Percentiles rank a stretch among this genome's conserved stretches.
These are phyloP conservation scores for Cotesia vestalis DNA, from an alignment of 1,140 invertebrate genomes.

Conservation along the genomic window DNA sequence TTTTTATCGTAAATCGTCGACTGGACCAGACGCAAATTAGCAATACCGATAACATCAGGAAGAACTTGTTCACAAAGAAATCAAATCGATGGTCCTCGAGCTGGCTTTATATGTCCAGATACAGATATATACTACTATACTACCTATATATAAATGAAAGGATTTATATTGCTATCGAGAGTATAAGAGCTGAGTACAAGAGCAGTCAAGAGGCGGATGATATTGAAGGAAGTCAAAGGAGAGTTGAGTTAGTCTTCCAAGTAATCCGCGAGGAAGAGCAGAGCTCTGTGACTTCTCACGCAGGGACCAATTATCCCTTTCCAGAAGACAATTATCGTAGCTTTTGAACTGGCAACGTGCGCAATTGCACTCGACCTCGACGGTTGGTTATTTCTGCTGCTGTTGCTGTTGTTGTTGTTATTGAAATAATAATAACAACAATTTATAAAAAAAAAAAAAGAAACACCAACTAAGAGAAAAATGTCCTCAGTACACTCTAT, in stretches of 20 bases:
- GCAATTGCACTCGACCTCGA: conserved; percentile 43
- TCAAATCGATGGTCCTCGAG: conserved; percentile 16
- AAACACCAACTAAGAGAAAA: neutral
- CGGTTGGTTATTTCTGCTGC: neutral
- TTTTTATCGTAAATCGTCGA: conserved; percentile 9
- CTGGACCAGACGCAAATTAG: conserved; percentile 39
- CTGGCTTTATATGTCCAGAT: conserved; percentile 11
- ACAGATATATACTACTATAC: conserved; percentile 20
- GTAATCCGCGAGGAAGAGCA: conserved; percentile 29
- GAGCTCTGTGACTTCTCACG: conserved; percentile 34
- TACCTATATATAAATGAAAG: neutral
- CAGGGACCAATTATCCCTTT: conserved; percentile 54
- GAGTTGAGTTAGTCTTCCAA: conserved; percentile 22
- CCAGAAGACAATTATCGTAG: conserved; percentile 53
- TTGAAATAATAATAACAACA: conserved; percentile 21
- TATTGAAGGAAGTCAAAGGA: conserved; percentile 30
- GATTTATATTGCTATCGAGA: conserved; percentile 11
- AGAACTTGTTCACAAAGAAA: conserved; percentile 31
- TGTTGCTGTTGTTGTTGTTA: neutral
- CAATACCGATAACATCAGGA: conserved; percentile 35
- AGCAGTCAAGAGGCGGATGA: neutral
- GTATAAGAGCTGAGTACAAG: neutral
- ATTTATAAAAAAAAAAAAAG: no score
- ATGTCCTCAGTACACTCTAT: neutral
- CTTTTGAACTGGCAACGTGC: conserved; percentile 45